Evolutionary conservation across 30 jellyfish, hydroid and myxozoan genomes (phyloP).

Genomic region (Cassiopea xamachana): DNA sequence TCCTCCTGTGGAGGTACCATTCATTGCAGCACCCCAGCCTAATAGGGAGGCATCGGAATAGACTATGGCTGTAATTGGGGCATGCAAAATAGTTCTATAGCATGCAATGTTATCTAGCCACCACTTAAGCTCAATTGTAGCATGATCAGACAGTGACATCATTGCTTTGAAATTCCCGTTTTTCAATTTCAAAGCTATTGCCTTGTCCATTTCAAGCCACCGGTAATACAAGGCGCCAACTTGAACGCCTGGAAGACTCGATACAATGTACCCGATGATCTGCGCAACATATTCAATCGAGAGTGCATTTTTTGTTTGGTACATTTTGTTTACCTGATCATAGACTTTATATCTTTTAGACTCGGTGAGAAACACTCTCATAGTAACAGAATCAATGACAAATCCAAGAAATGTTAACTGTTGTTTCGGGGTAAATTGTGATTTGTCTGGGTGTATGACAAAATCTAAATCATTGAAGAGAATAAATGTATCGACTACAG

Average conservation of each 20-base stretch:
- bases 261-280: constrained; percentile 6
- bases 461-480: constrained; percentile 14
- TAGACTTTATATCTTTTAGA: background rate
- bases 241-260: constrained; percentile 42
- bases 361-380: constrained; percentile 10
- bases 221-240: constrained; percentile 59
- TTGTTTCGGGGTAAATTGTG: constrained; percentile 3
- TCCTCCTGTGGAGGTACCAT: constrained; percentile 56
- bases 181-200: constrained; percentile 3
- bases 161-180: constrained; percentile 30
- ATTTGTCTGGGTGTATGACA: constrained; percentile 43
- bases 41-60: constrained; percentile 65
- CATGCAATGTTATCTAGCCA: constrained; percentile 34
- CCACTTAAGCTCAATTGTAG: constrained; percentile 40
- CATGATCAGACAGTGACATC: background rate
- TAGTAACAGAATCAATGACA: background rate
- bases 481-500: constrained; percentile 26
- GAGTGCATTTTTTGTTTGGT: background rate
- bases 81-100: background rate
- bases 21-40: constrained; percentile 68
- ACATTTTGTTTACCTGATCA: background rate
- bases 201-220: constrained; percentile 28
- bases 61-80: constrained; percentile 11
- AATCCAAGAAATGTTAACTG: constrained; percentile 33
- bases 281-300: background rate